Evolutionary conservation across 2,113 vertebrate genomes (phyloP), one percentile per base, ranked within the genome.

Genomic region (Heliornis fulica): DNA sequence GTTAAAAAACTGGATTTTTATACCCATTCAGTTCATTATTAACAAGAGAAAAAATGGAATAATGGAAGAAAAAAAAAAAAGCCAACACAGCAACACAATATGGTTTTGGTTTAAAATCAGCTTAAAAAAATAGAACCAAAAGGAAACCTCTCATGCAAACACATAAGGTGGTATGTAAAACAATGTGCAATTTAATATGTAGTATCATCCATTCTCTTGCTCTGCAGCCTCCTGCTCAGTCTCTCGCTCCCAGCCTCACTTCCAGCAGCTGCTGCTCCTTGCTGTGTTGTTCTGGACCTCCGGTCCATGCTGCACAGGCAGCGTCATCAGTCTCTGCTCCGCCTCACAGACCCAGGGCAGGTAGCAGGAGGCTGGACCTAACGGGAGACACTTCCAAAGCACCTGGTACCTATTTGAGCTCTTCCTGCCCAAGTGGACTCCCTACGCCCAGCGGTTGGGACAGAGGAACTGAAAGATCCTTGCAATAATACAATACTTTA

Each of bases 131-230:
- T 96, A 97, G 95, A 98, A 97, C 96, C 96, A 96, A 98, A 98
- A 98, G 97, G 95, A 97, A 98, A 98, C 95, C 97, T 97, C 97
- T 98, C 98, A 98, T 98, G 98, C 98, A 98, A 97, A 98, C 97
- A 97, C 94, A 83, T 96, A 96, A 95, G 89, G 94, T 99, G 98
- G 98, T 98, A 97, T 98, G 98, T 98, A 99, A 99, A 98, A 98
- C 98, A 99, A 99, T 98, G 98, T 98, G 98, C 98, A 98, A 98
- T 98, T 98, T 98, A 98, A 98, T 98, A 98, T 95, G 98, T 98
- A 98, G 98, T 98, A 98, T 94, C 97, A 97, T 98, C 98, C 98
- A 98, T 97, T 97, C 98, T 98, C 98, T 96, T 97, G 60, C 87
- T 94, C 63, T 15, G 87, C 86, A 94, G 91, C 83, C 72, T 96